Base-by-base conservation (phyloP, 1,140 invertebrate species). In the Papilio machaon region DNA sequence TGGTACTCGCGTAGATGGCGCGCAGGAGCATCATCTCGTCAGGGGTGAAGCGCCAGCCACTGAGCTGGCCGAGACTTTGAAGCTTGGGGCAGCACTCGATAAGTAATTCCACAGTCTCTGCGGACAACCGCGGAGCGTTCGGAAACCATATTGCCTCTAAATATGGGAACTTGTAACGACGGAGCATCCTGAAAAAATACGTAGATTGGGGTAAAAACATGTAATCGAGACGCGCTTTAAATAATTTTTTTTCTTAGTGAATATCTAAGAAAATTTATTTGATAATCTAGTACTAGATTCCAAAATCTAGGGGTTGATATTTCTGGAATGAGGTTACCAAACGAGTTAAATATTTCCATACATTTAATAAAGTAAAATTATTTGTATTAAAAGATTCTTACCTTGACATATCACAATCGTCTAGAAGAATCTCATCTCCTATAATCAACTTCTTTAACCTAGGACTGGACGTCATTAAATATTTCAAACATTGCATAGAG, bases 101-200 rank as follows among this genome's bases (percentile, higher is more conserved):
- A 13, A 96, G 85, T 6, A 96, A 87, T 90, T 96, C 95, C 49
- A 96, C 96, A 0, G 96, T 95, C 79, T 95, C 95, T 2, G 91
- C 83, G 0, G 96, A 96, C 17, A 97, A 89, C 54, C 95, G 94
- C 10, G 95, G 95, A 0, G 96, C 96, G 81, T 95, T 94, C 11
- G 96, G 96, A 81, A 97, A 96, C 96, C 96, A 96, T 79, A 97
- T 91, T 52, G 96, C 95, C 91, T 96, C 96, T 60, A 97, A 88
- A 58, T 95, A 86, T 9, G 95, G 92, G 79, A 96, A 96, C 75
- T 95, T 94, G 77, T 95, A 95, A 23, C 95, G 93, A 35, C 95
- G 94, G 79, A 96, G 88, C 89, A 96, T 95, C 85, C 95, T 95
- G 90, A 30, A 95, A 91, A 79, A 64, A 35, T 58, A 49, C 6